Conservation (phyloP, 2,797 vertebrate genomes). For the Oreochromis grahami region DNA sequence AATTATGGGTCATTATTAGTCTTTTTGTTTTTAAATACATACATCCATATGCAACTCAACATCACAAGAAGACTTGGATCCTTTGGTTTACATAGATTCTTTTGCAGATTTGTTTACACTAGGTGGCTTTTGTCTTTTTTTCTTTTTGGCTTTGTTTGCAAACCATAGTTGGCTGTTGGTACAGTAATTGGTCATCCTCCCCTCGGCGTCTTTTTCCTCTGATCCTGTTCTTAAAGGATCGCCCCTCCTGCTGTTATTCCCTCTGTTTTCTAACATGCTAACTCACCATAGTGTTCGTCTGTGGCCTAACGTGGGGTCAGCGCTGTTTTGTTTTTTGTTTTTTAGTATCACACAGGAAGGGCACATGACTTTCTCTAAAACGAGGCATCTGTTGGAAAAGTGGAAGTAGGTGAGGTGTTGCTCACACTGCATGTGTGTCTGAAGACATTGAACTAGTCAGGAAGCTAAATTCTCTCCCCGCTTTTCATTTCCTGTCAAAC, state of each 20-base stretch:
- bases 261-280: background rate
- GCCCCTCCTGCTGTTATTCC: background rate
- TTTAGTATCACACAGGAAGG: background rate
- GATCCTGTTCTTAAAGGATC: background rate
- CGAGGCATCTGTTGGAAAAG: background rate
- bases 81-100: constrained; percentile 5
- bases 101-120: background rate
- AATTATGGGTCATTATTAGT: constrained; percentile 4
- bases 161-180: background rate
- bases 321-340: background rate
- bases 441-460: background rate
- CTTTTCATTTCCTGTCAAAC: background rate
- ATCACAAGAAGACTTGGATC: background rate
- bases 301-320: background rate
- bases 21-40: background rate
- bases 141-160: background rate
- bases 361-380: background rate
- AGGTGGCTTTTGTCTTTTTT: background rate
- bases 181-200: background rate
- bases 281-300: background rate
- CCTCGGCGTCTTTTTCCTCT: background rate
- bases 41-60: constrained; percentile 20
- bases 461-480: background rate
- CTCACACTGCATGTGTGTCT: fast-evolving
- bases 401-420: background rate